Conservation (phyloP, 2,113 vertebrate genomes). For the Nycticebus coucang region DNA sequence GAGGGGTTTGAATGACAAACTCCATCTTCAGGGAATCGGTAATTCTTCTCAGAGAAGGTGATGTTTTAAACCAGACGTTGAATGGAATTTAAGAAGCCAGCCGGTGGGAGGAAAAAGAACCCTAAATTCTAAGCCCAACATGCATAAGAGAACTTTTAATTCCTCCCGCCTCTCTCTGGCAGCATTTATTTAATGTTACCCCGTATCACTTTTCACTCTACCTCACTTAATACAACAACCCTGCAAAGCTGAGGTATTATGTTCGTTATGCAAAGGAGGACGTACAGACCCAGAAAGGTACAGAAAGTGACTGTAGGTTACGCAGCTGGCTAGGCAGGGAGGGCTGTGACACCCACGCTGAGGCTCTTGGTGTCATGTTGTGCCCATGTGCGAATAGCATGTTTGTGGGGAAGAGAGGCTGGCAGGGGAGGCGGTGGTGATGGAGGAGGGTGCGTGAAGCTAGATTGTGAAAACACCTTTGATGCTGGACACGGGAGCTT, state of each 20-base stretch:
- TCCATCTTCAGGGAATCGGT: not conserved
- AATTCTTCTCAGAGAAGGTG: conserved; percentile 13
- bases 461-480: not conserved
- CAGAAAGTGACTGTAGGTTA: not conserved
- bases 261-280: not conserved
- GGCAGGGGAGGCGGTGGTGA: fast-evolving
- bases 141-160: not conserved
- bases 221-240: not conserved
- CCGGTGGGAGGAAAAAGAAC: not conserved
- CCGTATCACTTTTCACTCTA: not conserved
- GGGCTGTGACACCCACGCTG: not conserved
- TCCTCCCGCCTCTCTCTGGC: no score
- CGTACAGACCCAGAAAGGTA: not conserved
- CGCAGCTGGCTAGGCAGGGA: not conserved
- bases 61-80: not conserved
- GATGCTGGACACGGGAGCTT: not conserved
- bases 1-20: not conserved
- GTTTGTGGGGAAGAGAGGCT: not conserved
- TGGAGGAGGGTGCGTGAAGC: not conserved
- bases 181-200: not conserved
- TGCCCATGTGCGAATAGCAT: fast-evolving
- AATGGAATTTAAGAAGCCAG: not conserved
- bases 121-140: not conserved
- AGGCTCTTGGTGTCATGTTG: fast-evolving
- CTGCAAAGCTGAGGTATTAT: not conserved